Evolutionary conservation across 2,113 vertebrate genomes (phyloP), one percentile per base, ranked within the genome.

Genomic region (Eptesicus fuscus): DNA sequence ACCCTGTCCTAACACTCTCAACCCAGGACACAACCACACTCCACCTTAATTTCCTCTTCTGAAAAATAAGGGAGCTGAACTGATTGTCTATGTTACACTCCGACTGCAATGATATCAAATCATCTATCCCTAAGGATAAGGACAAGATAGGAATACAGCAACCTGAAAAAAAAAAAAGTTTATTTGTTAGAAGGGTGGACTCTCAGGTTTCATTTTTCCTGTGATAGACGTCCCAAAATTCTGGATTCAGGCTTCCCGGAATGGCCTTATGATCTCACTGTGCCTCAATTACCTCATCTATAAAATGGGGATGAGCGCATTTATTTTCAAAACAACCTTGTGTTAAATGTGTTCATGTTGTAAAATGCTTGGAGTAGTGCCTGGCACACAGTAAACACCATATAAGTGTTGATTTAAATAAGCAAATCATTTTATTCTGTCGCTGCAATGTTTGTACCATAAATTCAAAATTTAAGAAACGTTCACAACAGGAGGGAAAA

Each of bases 391-490:
- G 51, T 16, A 61, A 65, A 78, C 9, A 32, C 4, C 13, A 65
- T 30, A 2, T 4, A 88, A 77, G 28, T 78, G 78, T 65, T 78
- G 73, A 85, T 25, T 25, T 78, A 88, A 95, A 78, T 51, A 79
- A 84, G 71, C 6, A 59, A 47, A 59, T 71, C 35, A 85, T 85
- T 74, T 93, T 82, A 84, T 51, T 71, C 61, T 82, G 49, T 91
- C 30, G 3, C 18, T 78, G n/a, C 17, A 77, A 76, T 90, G 32
- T 67, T n/a, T 67, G 32, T 67, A n/a, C 14, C 63, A 67, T 32
- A 67, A 87, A 88, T 69, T 44, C n/a, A 87, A 94, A 93, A 93
- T 82, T 71, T 63, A 91, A 76, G n/a, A 30, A 83, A 89, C 16
- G 28, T 96, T 93, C n/a, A 37, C 40, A 90, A 87, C 18, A 82